These are phyloP conservation scores for Oncorhynchus gorbuscha DNA, from an alignment of 2,113 vertebrate species.

Conservation along the genomic window DNA sequence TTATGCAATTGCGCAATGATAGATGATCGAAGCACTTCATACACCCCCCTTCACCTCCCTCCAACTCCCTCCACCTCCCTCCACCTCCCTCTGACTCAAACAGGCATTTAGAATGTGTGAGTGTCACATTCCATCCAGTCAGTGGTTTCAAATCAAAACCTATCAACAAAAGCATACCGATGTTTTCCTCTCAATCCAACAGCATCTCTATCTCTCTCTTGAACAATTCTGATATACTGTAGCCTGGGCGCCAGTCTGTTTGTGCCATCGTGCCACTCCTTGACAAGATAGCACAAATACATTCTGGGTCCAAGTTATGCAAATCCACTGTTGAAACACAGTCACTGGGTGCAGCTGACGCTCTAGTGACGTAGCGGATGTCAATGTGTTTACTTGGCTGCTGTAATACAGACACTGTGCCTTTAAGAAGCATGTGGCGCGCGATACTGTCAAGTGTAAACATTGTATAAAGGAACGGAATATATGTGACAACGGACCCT, in stretches of 20 bases:
- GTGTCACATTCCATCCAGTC: slow-evolving; percentile 93
- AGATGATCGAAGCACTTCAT: slow-evolving; percentile 87
- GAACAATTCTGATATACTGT: too few relatives aligned
- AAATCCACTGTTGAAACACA: slow-evolving; percentile 54
- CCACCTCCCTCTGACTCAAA: slow-evolving; percentile 86
- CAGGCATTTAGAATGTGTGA: slow-evolving; percentile 87
- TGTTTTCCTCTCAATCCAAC: slow-evolving; percentile 79
- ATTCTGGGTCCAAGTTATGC: background rate
- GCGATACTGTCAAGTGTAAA: slow-evolving; percentile 88
- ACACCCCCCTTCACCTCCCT: slow-evolving; percentile 62
- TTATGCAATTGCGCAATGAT: slow-evolving; percentile 87
- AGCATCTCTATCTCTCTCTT: slow-evolving; percentile 85
- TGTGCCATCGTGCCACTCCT: too few relatives aligned
- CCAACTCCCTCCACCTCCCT: slow-evolving; percentile 5
- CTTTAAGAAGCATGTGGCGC: slow-evolving; percentile 96
- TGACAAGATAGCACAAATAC: too few relatives aligned
- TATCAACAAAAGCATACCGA: slow-evolving; percentile 90
- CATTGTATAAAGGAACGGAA: slow-evolving; percentile 90
- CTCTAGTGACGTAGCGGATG: background rate
- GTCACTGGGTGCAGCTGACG: slow-evolving; percentile 26
- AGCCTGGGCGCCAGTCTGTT: too few relatives aligned
- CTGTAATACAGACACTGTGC: slow-evolving; percentile 88
- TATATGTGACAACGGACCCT: slow-evolving; percentile 83
- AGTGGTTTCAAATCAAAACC: slow-evolving; percentile 98
- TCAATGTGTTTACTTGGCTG: slow-evolving; percentile 69